Evolutionary conservation across 2,113 vertebrate species (phyloP), one percentile per base, ranked within the genome.

Genomic region (Syrmaticus mikado): DNA sequence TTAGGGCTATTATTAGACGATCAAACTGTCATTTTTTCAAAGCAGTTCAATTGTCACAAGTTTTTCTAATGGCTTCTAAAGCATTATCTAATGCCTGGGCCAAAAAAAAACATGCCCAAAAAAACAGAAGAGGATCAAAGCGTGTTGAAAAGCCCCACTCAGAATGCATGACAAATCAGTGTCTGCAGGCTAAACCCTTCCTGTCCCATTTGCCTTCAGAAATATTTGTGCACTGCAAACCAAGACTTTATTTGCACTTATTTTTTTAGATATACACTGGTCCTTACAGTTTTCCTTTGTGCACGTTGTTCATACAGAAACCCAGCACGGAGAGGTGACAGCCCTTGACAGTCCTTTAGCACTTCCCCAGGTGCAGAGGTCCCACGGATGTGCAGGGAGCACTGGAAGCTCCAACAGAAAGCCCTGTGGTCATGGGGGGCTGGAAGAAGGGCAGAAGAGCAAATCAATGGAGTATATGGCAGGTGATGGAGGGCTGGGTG

Each of bases 21-120:
- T 94, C 96, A 97, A 96, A 94, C 92, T 94, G 89, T 85, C 95
- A 95, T 96, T 97, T 97, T 73, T 96, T 95, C 89, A 95, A 97
- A 97, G 95, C 82, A 38, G 88, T 95, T 92, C 85, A 96, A 96
- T 93, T 95, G 77, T 93, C 94, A 94, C 85, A 18, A 65, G 70
- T 95, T 77, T 93, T 92, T 91, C 93, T 91, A 94, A 87, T 97
- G 87, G 95, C 87, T 94, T 82, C 94, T 96, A 96, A 97, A 96
- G 86, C 95, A 94, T 96, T 93, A 92, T 95, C 96, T 96, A 96
- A 97, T 93, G 96, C 90, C 94, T 94, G 96, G 95, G 96, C 96
- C 88, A 96, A 97, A 94, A 96, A 55, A 83, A 72, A 14, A 22
- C 41, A 52, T 24, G 2, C 46, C 48, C 96, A 83, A 96, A 97